Base-by-base conservation (phyloP, 64 coral and sea anemone species). In the Stichodactyla helianthus region DNA sequence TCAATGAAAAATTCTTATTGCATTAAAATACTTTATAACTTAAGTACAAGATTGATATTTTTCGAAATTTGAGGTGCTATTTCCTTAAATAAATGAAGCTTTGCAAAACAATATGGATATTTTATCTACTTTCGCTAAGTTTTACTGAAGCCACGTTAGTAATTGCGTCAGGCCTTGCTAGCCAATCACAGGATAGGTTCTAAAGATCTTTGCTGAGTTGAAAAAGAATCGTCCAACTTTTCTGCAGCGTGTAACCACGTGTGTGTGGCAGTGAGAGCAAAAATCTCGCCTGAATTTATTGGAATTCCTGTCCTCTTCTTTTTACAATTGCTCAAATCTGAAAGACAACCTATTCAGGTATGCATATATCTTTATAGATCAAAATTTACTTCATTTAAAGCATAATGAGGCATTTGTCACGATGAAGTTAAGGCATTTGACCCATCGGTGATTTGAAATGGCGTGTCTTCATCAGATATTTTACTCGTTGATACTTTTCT, bases 221-320 rank as follows among this genome's bases (percentile, higher is more conserved):
- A 27, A 27, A 31, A 31, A 74, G 68, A 74, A 74, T 13, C 68
- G 12, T 31, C 27, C 68, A 27, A 31, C 25, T 23, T 74, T 74
- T 74, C 25, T 74, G 68, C 25, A 74, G 68, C 68, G 68, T 74
- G 68, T 74, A 74, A 74, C 68, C 68, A 74, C 68, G 68, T 74
- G 68, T 74, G 63, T 23, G 68, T 74, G 23, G 25, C 26, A 31
- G 68, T 26, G 68, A 26, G n/a, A 31, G 68, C 12, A 5, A 26
- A 26, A 31, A 27, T 74, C 68, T 74, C 68, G 68, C 25, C 68
- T 74, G 68, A 74, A 74, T 74, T 31, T 31, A 74, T 74, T 74
- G 68, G 68, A 74, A 74, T 13, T 31, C 68, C 68, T 23, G 7
- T 74, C 22, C 26, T 35, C 11, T 74, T 31, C 68, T 74, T 74